phyloP scores from a whole-genome alignment of 2,888 invertebrate genomes.

The Orchesella flavescens region DNA sequence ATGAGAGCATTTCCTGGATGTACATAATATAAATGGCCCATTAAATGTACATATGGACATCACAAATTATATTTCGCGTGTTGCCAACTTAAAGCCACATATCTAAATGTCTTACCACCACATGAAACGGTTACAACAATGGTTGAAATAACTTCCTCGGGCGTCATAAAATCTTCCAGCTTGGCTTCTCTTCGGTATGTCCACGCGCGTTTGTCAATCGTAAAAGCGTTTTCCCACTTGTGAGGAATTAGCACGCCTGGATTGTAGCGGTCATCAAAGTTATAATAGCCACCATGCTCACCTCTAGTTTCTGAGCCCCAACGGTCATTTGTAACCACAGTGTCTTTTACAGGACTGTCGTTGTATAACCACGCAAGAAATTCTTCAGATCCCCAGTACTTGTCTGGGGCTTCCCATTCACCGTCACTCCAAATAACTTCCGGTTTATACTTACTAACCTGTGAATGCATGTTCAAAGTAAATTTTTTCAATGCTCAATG shows the following conservation, averaged over 20 bases:
- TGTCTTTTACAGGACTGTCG: conserved; percentile 75
- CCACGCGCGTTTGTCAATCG: conserved; percentile 75
- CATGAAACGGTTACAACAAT: conserved; percentile 64
- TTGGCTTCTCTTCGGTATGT: conserved; percentile 73
- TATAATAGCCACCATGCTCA: conserved; percentile 75
- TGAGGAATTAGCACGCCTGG: conserved; percentile 73
- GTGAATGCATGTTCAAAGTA: no score
- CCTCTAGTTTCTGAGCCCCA: conserved; percentile 75
- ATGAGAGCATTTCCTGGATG: conserved; percentile 74
- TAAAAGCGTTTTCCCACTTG: conserved; percentile 78
- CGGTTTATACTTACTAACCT: conserved; percentile 73
- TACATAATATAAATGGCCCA: no score
- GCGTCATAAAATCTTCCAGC: conserved; percentile 73
- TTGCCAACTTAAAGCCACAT: no score
- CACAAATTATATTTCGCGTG: no score
- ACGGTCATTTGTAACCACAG: conserved; percentile 75
- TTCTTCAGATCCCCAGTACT: conserved; percentile 75
- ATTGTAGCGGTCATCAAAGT: conserved; percentile 75
- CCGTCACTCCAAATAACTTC: no score
- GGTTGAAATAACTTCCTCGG: conserved; percentile 72
- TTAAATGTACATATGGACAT: no score
- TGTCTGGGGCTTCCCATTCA: no score
- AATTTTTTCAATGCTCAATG: no score
- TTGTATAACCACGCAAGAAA: conserved; percentile 76
- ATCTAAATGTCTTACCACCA: no score